Percentiles rank a stretch among this genome's conserved stretches.
phyloP scores from a whole-genome alignment of 92 coral and sea anemone genomes.

The Phenganax subtilis region DNA sequence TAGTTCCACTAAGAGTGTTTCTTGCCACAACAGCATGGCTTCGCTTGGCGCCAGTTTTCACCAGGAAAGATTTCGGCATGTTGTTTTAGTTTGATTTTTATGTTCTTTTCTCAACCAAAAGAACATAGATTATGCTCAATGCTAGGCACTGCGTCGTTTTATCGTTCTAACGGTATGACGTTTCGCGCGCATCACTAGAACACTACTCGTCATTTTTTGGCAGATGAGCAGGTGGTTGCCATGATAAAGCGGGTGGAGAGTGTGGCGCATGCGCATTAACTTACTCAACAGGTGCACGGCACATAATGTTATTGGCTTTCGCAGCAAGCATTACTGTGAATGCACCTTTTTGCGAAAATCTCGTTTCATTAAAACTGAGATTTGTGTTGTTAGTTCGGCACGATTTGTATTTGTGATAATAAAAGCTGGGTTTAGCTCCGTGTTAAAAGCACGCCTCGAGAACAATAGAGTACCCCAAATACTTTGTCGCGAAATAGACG shows the following conservation, averaged over 20 bases:
- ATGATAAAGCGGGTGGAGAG: slow-evolving; percentile 34
- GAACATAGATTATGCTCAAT: background rate
- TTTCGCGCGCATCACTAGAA: slow-evolving; percentile 7
- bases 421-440: background rate
- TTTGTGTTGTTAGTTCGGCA: slow-evolving; percentile 5
- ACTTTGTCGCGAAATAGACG: too few species aligned
- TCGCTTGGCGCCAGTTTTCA: slow-evolving; percentile 30
- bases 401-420: background rate
- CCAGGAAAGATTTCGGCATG: slow-evolving; percentile 36
- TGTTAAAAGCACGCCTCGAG: too few species aligned
- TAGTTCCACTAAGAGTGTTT: slow-evolving; percentile 4
- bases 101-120: background rate
- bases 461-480: too few species aligned
- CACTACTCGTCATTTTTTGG: slow-evolving; percentile 24
- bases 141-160: background rate
- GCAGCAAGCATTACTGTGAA: slow-evolving; percentile 13
- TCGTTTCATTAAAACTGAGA: slow-evolving; percentile 37
- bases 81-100: background rate
- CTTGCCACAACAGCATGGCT: slow-evolving; percentile 11
- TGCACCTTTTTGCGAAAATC: slow-evolving; percentile 29
- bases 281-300: slow-evolving; percentile 24
- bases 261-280: slow-evolving; percentile 17
- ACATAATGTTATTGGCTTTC: slow-evolving; percentile 38
- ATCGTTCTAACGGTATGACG: slow-evolving; percentile 29
- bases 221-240: slow-evolving; percentile 37